Evolutionary conservation across 2,113 vertebrate species (phyloP).

Genomic region (Pygoscelis adeliae): DNA sequence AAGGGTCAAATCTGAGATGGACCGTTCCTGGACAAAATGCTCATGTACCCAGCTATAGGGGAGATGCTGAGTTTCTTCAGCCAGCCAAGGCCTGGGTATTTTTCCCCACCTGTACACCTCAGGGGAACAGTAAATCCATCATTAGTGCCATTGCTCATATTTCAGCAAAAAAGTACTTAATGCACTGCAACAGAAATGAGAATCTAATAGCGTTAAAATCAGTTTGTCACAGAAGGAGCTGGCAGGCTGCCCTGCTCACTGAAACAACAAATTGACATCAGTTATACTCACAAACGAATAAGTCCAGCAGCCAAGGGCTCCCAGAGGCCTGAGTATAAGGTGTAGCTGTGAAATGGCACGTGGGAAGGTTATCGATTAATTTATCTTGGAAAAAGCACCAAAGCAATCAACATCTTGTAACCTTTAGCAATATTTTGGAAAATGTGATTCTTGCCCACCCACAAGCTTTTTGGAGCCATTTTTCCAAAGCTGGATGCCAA

Average conservation of each 20-base stretch:
- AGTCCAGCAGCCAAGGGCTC: background rate
- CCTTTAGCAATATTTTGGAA: background rate
- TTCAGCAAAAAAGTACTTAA: slow-evolving; percentile 24
- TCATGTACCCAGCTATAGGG: background rate
- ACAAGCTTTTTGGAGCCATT: background rate
- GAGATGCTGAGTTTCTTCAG: background rate
- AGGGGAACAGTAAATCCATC: slow-evolving; percentile 6
- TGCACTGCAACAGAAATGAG: background rate
- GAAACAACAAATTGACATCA: slow-evolving; percentile 17
- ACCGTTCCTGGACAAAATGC: background rate
- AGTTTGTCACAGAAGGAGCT: slow-evolving; percentile 39
- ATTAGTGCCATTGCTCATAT: background rate
- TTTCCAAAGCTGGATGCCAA: background rate
- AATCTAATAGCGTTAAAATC: slow-evolving; percentile 1
- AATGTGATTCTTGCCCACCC: background rate
- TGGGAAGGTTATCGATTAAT: background rate
- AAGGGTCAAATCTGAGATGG: background rate
- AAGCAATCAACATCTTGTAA: background rate
- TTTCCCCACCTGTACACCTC: background rate
- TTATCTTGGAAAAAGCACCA: background rate
- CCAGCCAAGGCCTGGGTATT: background rate
- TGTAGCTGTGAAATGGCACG: background rate
- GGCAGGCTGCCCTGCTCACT: slow-evolving; percentile 29
- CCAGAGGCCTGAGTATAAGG: background rate
- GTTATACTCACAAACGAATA: background rate